These are phyloP conservation scores for Phymastichus coffea DNA, from an alignment of 1,140 invertebrate species.

Conservation along the genomic window DNA sequence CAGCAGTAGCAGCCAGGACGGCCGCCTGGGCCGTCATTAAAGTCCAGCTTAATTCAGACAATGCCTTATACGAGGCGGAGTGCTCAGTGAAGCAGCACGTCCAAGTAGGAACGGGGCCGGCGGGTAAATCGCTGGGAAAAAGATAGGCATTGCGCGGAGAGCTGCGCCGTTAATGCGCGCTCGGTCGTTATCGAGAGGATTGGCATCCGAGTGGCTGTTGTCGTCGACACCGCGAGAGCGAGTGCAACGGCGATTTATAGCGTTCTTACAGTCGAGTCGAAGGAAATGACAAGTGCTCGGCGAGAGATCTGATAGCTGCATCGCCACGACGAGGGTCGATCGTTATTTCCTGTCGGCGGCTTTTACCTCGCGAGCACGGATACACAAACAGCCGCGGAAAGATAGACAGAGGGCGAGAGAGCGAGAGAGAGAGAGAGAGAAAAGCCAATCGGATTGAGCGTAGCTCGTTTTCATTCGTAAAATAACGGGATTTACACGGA, in stretches of 20 bases:
- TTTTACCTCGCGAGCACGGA: neutral
- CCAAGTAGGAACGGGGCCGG: too few species aligned
- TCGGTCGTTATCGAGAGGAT: constrained; percentile 16
- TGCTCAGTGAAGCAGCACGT: too few species aligned
- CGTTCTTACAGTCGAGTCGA: constrained; percentile 11
- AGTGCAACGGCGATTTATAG: constrained; percentile 15
- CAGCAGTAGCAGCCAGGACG: too few species aligned
- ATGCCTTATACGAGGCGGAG: too few species aligned
- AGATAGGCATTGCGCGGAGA: too few species aligned
- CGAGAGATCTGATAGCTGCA: neutral
- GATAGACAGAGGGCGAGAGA: neutral
- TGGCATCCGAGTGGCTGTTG: constrained; percentile 22
- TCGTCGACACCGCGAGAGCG: constrained; percentile 1
- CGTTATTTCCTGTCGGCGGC: constrained; percentile 16
- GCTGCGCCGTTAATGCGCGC: too few species aligned
- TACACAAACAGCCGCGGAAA: neutral
- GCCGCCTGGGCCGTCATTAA: too few species aligned
- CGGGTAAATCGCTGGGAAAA: too few species aligned
- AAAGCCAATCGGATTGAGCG: constrained; percentile 16
- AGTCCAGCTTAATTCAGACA: too few species aligned
- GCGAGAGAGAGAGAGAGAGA: neutral
- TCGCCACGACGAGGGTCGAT: too few species aligned
- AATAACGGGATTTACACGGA: too few species aligned
- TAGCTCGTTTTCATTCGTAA: too few species aligned
- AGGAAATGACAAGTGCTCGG: constrained; percentile 19